Percentiles rank a stretch among this genome's conserved stretches.
Conservation (phyloP, 64 coral and sea anemone genomes). For the Montipora efflorescens region DNA sequence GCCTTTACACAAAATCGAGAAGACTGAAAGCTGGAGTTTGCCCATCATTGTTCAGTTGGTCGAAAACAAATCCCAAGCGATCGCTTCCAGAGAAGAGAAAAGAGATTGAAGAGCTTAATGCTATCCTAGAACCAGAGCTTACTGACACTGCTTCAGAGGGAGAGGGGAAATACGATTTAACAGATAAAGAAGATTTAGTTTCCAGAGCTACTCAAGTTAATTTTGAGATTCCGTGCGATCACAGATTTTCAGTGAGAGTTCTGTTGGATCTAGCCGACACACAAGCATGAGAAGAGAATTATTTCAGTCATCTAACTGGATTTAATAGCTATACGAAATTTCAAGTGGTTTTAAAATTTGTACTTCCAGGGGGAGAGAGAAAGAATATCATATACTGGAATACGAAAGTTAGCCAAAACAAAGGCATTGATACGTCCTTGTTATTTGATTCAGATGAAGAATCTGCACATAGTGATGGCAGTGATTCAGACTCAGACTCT, state of each 20-base stretch:
- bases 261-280: constrained; percentile 30
- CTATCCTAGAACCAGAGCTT: constrained; percentile 9
- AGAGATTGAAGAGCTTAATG: constrained; percentile 35
- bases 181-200: constrained; percentile 32
- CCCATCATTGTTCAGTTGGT: constrained; percentile 57
- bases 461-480: constrained; percentile 29
- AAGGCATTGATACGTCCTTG: constrained; percentile 28
- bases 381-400: constrained; percentile 74
- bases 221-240: background rate
- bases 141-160: constrained; percentile 18
- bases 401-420: constrained; percentile 58
- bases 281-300: constrained; percentile 45
- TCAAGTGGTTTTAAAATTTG: constrained; percentile 61
- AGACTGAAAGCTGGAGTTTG: constrained; percentile 25
- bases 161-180: constrained; percentile 39
- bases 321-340: constrained; percentile 57
- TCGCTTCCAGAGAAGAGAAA: constrained; percentile 20
- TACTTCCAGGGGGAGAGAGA: constrained; percentile 46
- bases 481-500: constrained; percentile 15
- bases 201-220: constrained; percentile 16
- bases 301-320: constrained; percentile 71
- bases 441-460: constrained; percentile 57
- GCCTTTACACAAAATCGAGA: background rate
- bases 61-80: background rate
- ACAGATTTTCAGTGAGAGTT: constrained; percentile 34